Conservation (phyloP, 1,140 invertebrate genomes). For the Sycophila sp. region DNA sequence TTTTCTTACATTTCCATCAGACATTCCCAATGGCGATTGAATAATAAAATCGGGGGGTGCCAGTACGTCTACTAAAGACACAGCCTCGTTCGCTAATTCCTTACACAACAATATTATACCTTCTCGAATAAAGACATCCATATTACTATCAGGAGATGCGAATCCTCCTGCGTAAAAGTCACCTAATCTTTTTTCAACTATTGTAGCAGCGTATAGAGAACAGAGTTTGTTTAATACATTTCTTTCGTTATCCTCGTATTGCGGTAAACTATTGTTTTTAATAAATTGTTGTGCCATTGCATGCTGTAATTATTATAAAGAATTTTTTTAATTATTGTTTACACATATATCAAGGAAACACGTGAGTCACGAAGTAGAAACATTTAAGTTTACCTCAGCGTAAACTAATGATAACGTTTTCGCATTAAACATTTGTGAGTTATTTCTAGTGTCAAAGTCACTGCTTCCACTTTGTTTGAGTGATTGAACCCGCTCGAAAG, state of each 20-base stretch:
- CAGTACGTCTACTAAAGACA: slow-evolving; percentile 84
- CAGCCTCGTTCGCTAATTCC: slow-evolving; percentile 78
- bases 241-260: slow-evolving; percentile 63
- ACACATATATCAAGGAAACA: neutral
- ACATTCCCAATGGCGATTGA: slow-evolving; percentile 84
- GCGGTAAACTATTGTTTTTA: slow-evolving; percentile 63
- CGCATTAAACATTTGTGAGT: slow-evolving; percentile 85
- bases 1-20: slow-evolving; percentile 80
- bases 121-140: slow-evolving; percentile 69
- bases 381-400: slow-evolving; percentile 70
- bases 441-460: slow-evolving; percentile 79
- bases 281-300: slow-evolving; percentile 71
- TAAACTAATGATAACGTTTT: slow-evolving; percentile 80
- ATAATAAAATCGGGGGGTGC: slow-evolving; percentile 89
- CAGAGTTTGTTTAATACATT: slow-evolving; percentile 74
- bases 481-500: slow-evolving; percentile 72
- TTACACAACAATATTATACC: slow-evolving; percentile 76
- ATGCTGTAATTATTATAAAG: slow-evolving; percentile 65
- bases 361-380: neutral
- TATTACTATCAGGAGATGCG: slow-evolving; percentile 59
- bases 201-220: slow-evolving; percentile 77
- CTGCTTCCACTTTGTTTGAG: slow-evolving; percentile 70
- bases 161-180: slow-evolving; percentile 82
- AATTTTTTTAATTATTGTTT: neutral
- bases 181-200: slow-evolving; percentile 78